phyloP scores from a whole-genome alignment of 2,113 vertebrate species.

The Pangasianodon gigas region DNA sequence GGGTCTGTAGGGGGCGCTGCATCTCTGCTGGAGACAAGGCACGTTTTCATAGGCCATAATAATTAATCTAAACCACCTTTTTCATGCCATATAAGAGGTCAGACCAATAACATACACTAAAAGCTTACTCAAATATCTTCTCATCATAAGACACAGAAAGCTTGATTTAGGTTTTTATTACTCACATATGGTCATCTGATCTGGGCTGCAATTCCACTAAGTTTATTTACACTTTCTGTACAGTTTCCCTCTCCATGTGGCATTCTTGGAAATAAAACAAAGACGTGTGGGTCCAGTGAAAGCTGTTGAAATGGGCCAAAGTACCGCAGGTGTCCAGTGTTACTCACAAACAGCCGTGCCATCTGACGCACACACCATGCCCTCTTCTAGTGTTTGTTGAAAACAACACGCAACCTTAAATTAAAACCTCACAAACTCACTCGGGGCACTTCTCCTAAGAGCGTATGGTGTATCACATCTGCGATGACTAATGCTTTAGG shows the following conservation, averaged over 20 bases:
- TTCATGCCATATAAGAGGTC: not conserved
- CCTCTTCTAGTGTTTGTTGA: conserved; percentile 48
- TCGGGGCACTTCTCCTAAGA: not conserved
- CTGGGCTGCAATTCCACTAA: not conserved
- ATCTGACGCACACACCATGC: conserved; percentile 54
- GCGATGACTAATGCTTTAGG: not conserved
- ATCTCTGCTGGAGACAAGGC: not conserved
- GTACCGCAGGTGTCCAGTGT: conserved; percentile 60
- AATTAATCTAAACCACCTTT: not conserved
- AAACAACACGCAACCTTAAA: conserved; percentile 59
- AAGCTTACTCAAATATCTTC: not conserved
- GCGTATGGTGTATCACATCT: not conserved
- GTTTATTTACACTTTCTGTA: conserved; percentile 40
- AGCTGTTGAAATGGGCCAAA: conserved; percentile 40
- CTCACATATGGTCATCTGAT: not conserved
- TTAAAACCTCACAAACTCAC: conserved; percentile 47
- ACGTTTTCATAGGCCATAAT: not conserved
- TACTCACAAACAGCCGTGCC: conserved; percentile 53
- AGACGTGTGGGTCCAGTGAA: not conserved
- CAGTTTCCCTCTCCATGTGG: conserved; percentile 22
- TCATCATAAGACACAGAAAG: not conserved
- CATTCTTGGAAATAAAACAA: conserved; percentile 32
- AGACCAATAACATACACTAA: not conserved
- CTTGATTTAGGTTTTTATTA: not conserved
- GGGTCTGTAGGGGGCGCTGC: conserved; percentile 14